Percentiles rank a stretch among this genome's conserved stretches.
Evolutionary conservation across 2,113 vertebrate genomes (phyloP).

Genomic region (Phylloscopus trochilus): DNA sequence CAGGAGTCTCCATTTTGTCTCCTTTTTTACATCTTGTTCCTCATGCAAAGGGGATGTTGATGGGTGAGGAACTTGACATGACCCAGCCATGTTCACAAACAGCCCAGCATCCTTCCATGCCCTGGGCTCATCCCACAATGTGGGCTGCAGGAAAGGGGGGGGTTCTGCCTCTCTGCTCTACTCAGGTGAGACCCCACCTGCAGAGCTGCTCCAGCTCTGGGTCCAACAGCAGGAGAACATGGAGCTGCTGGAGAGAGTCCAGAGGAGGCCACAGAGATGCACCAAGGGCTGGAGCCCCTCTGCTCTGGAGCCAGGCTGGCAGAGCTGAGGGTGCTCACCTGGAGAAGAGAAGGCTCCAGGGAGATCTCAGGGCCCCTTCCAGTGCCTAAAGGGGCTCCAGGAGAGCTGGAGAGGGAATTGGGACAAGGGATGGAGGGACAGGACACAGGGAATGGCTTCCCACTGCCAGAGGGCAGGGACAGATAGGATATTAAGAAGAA

Average conservation of each 20-base stretch:
- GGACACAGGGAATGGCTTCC: background rate
- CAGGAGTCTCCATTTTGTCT: background rate
- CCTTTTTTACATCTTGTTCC: background rate
- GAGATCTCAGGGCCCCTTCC: background rate
- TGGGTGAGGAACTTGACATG: background rate
- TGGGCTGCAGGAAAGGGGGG: background rate
- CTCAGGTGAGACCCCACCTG: background rate
- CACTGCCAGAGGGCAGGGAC: fast-evolving
- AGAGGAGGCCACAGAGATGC: fast-evolving
- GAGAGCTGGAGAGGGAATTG: background rate
- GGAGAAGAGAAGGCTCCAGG: background rate
- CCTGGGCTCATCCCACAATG: fast-evolving
- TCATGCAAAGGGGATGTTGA: background rate
- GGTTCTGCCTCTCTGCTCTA: background rate
- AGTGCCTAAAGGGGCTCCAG: background rate
- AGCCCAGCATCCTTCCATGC: background rate
- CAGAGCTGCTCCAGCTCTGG: background rate
- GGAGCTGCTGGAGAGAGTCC: background rate
- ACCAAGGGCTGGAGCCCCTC: background rate
- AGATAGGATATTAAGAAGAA: fast-evolving
- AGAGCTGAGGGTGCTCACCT: background rate
- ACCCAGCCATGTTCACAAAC: background rate
- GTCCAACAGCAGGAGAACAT: fast-evolving
- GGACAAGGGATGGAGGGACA: background rate
- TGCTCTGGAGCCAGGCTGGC: background rate